A percentile compares a stretch with the other conserved stretches of the same genome.
Evolutionary conservation across 92 coral and sea anemone genomes (phyloP).

Genomic region (Hydrozoanthus gracilis): DNA sequence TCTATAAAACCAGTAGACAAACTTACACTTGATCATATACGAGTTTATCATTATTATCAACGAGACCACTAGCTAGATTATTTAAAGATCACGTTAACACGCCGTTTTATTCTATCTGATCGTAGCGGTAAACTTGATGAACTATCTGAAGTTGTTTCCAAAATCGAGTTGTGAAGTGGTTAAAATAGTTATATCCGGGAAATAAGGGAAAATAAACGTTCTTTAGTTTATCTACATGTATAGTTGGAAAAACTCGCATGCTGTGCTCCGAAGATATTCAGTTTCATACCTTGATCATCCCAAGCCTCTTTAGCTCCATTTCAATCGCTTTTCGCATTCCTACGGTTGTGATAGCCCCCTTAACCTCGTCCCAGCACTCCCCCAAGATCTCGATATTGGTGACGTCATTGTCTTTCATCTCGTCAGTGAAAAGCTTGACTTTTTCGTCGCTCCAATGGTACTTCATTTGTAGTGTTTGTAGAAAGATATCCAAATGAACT

Average conservation of each 20-base stretch:
- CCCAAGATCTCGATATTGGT: conserved; percentile 67
- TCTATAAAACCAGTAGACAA: no score
- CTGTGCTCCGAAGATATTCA: neutral
- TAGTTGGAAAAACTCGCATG: neutral
- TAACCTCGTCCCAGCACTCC: conserved; percentile 67
- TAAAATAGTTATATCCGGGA: neutral
- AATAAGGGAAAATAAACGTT: neutral
- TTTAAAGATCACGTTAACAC: no score
- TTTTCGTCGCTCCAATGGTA: conserved; percentile 54
- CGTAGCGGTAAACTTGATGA: neutral
- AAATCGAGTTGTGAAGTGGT: conserved; percentile 3
- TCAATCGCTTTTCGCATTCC: conserved; percentile 35
- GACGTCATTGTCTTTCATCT: conserved; percentile 65
- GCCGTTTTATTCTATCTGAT: no score
- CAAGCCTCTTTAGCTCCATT: conserved; percentile 16
- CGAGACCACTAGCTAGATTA: no score
- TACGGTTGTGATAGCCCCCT: conserved; percentile 34
- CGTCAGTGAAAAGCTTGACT: conserved; percentile 24
- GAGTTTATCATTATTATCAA: no score
- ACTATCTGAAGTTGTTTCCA: neutral
- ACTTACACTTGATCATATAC: no score
- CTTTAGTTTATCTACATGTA: conserved; percentile 6
- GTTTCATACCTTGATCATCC: neutral
- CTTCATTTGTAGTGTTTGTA: conserved; percentile 52
- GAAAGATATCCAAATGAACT: conserved; percentile 60